Base-by-base conservation (phyloP, 92 coral and sea anemone species). In the Palythoa heliodiscus region DNA sequence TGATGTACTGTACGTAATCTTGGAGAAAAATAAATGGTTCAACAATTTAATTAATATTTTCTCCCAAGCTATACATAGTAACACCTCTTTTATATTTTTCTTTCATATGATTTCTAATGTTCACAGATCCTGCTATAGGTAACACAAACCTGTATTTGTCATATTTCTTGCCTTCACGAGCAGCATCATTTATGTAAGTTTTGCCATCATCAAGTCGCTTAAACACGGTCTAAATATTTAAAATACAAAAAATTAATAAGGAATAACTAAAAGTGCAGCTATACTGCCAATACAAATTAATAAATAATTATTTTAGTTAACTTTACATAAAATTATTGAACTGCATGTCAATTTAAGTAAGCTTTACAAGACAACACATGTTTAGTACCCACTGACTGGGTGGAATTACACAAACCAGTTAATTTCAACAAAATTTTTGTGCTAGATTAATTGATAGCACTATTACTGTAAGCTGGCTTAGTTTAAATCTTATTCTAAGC, bases 121-220 rank as follows among this genome's bases (percentile, higher is more conserved):
- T 2, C 4, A 60, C 1, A 15, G 23, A 60, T 1, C 7, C 7
- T 17, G 22, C 3, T n/a, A n/a, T n/a, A n/a, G 69, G 3, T 15
- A 55, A 75, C 13, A 50, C 91, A 72, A 77, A 96, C 98, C 98
- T 93, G 90, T 94, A 96, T 40, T 84, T 76, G 87, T 96, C 96
- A 85, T 87, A 89, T 43, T 60, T 2, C 60, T 92, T 76, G 11
- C 35, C 79, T 0, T 22, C 35, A 16, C 82, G 82, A 64, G 82
- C 74, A 25, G 0, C 2, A 0, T 76, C 24, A 52, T 89, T 67
- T 4, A 79, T 23, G 0, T 48, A 48, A 13, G 70, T 52, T 11
- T 73, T 71, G 22, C 60, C 48, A 4, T 79, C 73, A 39, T 83
- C 87, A 4, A 86, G 79, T 11, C 70, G 75, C 13, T 82, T 50